Conservation (phyloP, 2,888 invertebrate species). For the Dyspetes luteomarginatus region DNA sequence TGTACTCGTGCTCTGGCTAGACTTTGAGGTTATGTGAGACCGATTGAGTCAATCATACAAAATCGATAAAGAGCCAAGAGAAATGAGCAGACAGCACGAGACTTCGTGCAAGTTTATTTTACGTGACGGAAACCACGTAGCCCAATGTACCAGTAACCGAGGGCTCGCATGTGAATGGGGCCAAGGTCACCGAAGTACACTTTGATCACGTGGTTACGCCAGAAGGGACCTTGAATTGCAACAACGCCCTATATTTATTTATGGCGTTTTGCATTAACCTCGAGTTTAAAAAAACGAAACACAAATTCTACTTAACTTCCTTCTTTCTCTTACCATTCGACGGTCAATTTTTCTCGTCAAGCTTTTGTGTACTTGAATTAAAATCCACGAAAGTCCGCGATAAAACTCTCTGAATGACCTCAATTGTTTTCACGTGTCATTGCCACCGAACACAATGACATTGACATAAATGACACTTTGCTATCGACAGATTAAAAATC, state of each 20-base stretch:
- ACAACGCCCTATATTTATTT: conserved; percentile 50
- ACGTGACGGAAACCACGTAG: conserved; percentile 50
- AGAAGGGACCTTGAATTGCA: conserved; percentile 45
- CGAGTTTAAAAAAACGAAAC: neutral
- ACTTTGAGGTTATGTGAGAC: no score
- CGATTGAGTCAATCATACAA: neutral
- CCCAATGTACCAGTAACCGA: conserved; percentile 13
- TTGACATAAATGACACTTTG: neutral
- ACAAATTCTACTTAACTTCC: neutral
- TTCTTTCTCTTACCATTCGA: neutral
- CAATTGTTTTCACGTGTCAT: neutral
- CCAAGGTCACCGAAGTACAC: conserved; percentile 67
- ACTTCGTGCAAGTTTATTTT: neutral
- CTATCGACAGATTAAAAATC: neutral
- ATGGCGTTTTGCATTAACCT: neutral
- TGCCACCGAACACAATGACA: neutral
- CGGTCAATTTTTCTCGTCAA: neutral
- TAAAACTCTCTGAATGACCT: neutral
- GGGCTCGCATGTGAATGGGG: conserved; percentile 61
- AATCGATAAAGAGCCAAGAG: neutral
- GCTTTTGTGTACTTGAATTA: neutral
- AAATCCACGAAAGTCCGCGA: neutral
- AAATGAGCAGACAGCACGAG: neutral
- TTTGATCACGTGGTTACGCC: no score
- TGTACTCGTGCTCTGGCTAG: no score